Evolutionary conservation across 2,797 vertebrate species (phyloP), one percentile per base, ranked within the genome.

Genomic region (Carapus acus): DNA sequence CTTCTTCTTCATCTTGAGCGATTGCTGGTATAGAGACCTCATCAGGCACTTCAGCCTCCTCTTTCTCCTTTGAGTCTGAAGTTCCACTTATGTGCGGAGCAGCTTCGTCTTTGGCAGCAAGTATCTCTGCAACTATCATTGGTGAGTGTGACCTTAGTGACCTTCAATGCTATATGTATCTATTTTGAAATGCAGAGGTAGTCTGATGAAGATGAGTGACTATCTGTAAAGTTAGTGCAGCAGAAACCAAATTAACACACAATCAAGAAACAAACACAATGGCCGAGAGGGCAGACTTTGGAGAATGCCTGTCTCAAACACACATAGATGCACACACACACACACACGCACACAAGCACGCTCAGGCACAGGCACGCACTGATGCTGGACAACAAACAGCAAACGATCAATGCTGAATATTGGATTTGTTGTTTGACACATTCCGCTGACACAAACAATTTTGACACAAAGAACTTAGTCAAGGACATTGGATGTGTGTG

Each of bases 61-160:
- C 55, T 16, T 68, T 36, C 43, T 49, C 17, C 47, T 69, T 45
- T 21, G 46, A 60, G 23, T 64, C 58, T 33, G 23, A 11, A 18
- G 48, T 34, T 54, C 47, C 43, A 50, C 14, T 60, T 47, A 66
- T 42, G 48, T 66, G 45, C 41, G 71, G 44, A 63, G 44, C 56
- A 60, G 58, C 73, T 49, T 78, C 69, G 8, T 78, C 75, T 67
- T 71, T 49, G 52, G 70, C 79, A 23, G 69, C 73, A 2, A 40
- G 49, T 58, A 69, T 73, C 69, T 88, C 86, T 88, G 87, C 41
- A 88, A 88, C 85, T 87, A 83, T 77, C 47, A 82, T 62, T 58
- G 79, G 78, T 58, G 45, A 42, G 65, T 56, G 50, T 80, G 59
- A 71, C 62, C 37, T 47, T 18, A 62, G 45, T 74, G 65, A 71